Evolutionary conservation across 2,113 vertebrate genomes (phyloP).

Genomic region (Clarias gariepinus): DNA sequence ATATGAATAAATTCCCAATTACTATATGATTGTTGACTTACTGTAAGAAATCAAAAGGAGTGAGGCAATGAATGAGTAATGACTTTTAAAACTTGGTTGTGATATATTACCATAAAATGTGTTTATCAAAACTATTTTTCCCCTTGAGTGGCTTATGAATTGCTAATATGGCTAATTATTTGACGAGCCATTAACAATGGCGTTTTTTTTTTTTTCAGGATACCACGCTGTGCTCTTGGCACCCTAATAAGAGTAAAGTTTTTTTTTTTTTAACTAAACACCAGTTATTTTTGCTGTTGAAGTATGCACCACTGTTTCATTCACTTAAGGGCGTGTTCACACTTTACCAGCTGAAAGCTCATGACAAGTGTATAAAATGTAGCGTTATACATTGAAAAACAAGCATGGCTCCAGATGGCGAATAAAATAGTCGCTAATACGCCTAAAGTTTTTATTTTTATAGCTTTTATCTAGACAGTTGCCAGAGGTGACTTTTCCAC

Average conservation of each 20-base stretch:
- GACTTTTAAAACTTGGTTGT: background rate
- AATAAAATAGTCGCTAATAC: no score
- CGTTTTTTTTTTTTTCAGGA: background rate
- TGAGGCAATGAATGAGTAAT: background rate
- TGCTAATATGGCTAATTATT: background rate
- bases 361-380: no score
- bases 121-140: background rate
- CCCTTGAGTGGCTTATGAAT: background rate
- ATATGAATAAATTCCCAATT: background rate
- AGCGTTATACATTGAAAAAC: no score
- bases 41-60: background rate
- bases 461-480: no score
- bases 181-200: background rate
- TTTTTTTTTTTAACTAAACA: background rate
- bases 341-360: no score
- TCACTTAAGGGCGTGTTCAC: background rate
- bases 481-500: no score
- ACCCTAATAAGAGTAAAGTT: background rate
- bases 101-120: background rate
- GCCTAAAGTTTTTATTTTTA: no score
- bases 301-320: background rate
- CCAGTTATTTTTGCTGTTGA: background rate
- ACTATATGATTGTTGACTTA: background rate
- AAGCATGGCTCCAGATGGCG: no score
- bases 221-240: background rate